Evolutionary conservation across 1,140 invertebrate genomes (phyloP).

Genomic region (Arion vulgaris): DNA sequence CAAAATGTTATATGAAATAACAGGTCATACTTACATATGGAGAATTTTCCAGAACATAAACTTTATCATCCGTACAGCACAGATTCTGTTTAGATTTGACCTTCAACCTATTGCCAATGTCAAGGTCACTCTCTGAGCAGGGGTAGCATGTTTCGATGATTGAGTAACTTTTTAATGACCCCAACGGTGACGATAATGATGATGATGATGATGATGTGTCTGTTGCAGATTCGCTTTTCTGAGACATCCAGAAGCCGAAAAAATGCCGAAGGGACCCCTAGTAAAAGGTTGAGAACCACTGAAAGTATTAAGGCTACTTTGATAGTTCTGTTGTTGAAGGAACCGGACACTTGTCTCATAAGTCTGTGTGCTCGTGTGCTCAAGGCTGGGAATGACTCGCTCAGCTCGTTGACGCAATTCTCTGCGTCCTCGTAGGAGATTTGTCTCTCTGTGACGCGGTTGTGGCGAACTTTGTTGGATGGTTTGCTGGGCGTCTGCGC

Average conservation of each 20-base stretch:
- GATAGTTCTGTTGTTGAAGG: constrained; percentile 35
- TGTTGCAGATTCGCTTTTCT: neutral
- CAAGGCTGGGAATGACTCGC: constrained; percentile 30
- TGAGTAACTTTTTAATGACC: neutral
- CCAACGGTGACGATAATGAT: too few species aligned
- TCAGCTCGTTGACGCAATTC: constrained; percentile 38
- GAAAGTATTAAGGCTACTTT: constrained; percentile 30
- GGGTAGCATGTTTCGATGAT: neutral
- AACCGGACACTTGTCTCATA: constrained; percentile 30
- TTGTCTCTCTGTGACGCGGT: constrained; percentile 12
- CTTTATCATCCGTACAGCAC: constrained; percentile 11
- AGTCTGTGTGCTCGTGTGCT: constrained; percentile 17
- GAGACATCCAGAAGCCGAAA: constrained; percentile 34
- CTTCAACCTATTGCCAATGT: neutral
- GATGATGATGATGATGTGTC: neutral
- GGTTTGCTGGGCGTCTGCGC: neutral
- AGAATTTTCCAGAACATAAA: neutral
- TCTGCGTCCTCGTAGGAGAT: constrained; percentile 34
- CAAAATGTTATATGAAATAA: neutral
- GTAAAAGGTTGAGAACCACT: constrained; percentile 22
- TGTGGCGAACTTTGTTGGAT: neutral
- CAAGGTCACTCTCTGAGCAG: neutral
- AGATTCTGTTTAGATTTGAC: constrained; percentile 1
- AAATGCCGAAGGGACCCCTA: constrained; percentile 25
- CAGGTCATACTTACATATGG: constrained; percentile 7